Percentiles rank a stretch among this genome's conserved stretches.
These are phyloP conservation scores for Colossoma macropomum DNA, from an alignment of 2,113 vertebrate genomes.

Conservation along the genomic window DNA sequence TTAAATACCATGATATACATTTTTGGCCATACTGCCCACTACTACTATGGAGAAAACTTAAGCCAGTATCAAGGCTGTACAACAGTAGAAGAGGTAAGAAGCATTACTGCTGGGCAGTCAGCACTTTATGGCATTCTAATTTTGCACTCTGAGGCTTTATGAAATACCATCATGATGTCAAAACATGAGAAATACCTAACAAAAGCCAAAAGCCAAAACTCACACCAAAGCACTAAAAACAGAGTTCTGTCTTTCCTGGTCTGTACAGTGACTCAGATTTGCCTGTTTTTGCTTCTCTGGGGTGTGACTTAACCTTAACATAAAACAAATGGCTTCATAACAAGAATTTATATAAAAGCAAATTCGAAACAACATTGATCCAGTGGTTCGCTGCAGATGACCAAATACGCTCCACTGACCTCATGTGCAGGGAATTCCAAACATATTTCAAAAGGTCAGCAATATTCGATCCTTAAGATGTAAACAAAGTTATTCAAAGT, in stretches of 20 bases:
- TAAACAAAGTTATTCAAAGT: no score
- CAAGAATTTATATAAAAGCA: conserved; percentile 1
- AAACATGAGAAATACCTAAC: background rate
- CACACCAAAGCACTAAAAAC: background rate
- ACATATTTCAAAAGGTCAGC: background rate
- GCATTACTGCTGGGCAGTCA: background rate
- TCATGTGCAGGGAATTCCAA: background rate
- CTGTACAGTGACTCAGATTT: background rate
- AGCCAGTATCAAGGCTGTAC: background rate
- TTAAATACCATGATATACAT: no score
- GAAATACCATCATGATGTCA: background rate
- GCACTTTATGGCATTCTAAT: background rate
- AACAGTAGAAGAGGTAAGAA: background rate
- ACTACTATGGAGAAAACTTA: background rate
- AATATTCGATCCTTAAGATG: no score
- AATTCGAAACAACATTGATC: no score
- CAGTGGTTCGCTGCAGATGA: background rate
- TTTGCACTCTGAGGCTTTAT: background rate
- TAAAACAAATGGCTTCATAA: background rate
- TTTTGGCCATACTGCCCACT: no score
- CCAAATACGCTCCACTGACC: background rate
- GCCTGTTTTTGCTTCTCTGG: background rate
- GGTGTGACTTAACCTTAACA: background rate
- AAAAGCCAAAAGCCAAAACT: background rate
- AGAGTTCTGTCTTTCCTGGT: background rate